Percentiles rank a stretch among this genome's conserved stretches.
phyloP scores from a whole-genome alignment of 2,888 invertebrate genomes.

The Ophonus ardosiacus region DNA sequence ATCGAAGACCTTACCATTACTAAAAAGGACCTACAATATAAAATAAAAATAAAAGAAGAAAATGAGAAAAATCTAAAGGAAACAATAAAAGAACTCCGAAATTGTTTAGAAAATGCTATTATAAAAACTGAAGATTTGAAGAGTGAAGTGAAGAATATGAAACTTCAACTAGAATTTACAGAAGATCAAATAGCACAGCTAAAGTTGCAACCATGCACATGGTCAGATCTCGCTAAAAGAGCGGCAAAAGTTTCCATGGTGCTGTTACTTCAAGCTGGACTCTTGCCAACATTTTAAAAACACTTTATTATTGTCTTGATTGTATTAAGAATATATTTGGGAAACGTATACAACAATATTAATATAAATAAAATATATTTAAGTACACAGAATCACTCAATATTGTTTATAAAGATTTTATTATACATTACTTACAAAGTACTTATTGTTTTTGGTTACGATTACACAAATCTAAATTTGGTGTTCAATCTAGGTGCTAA shows the following conservation, averaged over 20 bases:
- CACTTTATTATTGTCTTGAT: constrained; percentile 3
- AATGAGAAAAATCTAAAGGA: constrained; percentile 5
- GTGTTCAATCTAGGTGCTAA: constrained; percentile 8
- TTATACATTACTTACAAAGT: constrained; percentile 54
- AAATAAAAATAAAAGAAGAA: constrained; percentile 18
- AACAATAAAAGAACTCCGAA: constrained; percentile 3
- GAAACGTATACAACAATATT: constrained; percentile 55
- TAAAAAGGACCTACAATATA: neutral
- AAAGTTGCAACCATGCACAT: neutral
- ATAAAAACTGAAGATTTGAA: neutral
- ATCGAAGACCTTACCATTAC: neutral
- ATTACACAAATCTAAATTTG: constrained; percentile 29
- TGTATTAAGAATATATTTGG: constrained; percentile 57
- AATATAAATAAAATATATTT: constrained; percentile 63
- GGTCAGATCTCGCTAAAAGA: neutral
- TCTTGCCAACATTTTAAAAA: constrained; percentile 14
- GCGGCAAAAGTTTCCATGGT: constrained; percentile 9
- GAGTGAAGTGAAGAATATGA: constrained; percentile 15
- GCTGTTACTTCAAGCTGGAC: neutral
- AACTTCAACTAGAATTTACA: constrained; percentile 9
- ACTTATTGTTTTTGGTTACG: constrained; percentile 45
- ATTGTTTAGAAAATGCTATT: neutral
- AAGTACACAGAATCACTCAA: constrained; percentile 62
- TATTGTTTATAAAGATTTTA: constrained; percentile 56
- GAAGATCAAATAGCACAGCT: constrained; percentile 3